These are phyloP conservation scores for Flexamia atlantica DNA, from an alignment of 2,888 invertebrate genomes.

Conservation along the genomic window DNA sequence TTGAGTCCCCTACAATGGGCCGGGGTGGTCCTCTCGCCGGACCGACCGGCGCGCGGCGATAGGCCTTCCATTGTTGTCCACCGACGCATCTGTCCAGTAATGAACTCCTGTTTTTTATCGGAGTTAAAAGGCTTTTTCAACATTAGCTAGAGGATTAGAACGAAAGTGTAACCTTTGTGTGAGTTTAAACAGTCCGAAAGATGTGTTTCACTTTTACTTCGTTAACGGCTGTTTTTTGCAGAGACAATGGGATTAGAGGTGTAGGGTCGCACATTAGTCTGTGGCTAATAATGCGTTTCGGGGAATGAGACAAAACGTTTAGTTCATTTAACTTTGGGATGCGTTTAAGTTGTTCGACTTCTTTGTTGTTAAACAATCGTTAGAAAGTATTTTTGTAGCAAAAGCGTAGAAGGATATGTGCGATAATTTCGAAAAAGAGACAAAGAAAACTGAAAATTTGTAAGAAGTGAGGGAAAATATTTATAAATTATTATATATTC, in stretches of 20 bases:
- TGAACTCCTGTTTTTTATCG: slow-evolving; percentile 1
- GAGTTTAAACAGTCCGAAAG: too few species aligned
- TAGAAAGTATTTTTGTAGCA: too few species aligned
- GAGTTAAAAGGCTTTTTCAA: slow-evolving; percentile 2
- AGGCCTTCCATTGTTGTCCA: neutral
- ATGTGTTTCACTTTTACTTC: slow-evolving; percentile 5
- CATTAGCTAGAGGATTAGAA: neutral
- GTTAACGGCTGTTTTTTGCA: slow-evolving; percentile 8
- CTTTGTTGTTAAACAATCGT: too few species aligned
- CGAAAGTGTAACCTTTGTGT: too few species aligned
- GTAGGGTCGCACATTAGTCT: neutral
- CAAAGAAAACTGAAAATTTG: too few species aligned
- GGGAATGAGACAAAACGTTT: neutral
- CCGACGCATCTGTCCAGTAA: neutral
- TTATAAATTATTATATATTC: too few species aligned
- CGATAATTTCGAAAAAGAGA: too few species aligned
- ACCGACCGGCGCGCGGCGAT: too few species aligned
- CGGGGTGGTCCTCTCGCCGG: slow-evolving; percentile 24
- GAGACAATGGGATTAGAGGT: slow-evolving; percentile 13
- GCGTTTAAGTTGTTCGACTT: too few species aligned
- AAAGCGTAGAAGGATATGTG: too few species aligned
- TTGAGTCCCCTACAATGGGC: slow-evolving; percentile 34
- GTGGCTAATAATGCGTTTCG: neutral
- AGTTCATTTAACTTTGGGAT: slow-evolving; percentile 8
- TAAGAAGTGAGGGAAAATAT: too few species aligned